A percentile compares a stretch with the other conserved stretches of the same genome.
Evolutionary conservation across 2,113 vertebrate genomes (phyloP).

Genomic region (Pogonocichla stellata): DNA sequence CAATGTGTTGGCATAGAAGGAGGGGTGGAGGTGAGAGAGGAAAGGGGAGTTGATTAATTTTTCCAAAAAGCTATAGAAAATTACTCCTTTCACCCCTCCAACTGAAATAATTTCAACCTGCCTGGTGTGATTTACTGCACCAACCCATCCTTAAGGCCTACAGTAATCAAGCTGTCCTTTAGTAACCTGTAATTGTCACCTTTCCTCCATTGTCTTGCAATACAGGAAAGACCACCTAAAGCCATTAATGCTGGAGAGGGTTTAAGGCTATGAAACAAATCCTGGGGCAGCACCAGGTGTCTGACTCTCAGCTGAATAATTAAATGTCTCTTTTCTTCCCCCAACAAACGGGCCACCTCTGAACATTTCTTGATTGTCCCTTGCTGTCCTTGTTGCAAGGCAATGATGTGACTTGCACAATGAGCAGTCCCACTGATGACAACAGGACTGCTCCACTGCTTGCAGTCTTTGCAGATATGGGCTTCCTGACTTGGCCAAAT

Average conservation of each 20-base stretch:
- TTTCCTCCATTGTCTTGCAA: neutral
- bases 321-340: neutral
- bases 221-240: neutral
- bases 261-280: neutral
- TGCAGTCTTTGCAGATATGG: neutral
- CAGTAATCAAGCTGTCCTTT: neutral
- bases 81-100: neutral
- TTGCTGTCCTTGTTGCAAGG: neutral
- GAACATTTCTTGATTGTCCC: neutral
- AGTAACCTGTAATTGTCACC: neutral
- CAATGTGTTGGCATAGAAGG: neutral
- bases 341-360: neutral
- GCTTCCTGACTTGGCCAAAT: neutral
- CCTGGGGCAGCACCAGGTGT: neutral
- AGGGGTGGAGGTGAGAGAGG: rapidly evolving
- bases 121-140: neutral
- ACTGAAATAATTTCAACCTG: neutral
- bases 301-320: neutral
- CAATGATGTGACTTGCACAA: neutral
- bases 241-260: neutral
- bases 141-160: neutral
- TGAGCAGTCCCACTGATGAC: neutral
- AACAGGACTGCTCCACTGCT: neutral
- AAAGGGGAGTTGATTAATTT: neutral
- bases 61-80: neutral